Percentiles rank a stretch among this genome's conserved stretches.
Evolutionary conservation across 2,113 vertebrate species (phyloP).

Genomic region (Lucifuga dentata): DNA sequence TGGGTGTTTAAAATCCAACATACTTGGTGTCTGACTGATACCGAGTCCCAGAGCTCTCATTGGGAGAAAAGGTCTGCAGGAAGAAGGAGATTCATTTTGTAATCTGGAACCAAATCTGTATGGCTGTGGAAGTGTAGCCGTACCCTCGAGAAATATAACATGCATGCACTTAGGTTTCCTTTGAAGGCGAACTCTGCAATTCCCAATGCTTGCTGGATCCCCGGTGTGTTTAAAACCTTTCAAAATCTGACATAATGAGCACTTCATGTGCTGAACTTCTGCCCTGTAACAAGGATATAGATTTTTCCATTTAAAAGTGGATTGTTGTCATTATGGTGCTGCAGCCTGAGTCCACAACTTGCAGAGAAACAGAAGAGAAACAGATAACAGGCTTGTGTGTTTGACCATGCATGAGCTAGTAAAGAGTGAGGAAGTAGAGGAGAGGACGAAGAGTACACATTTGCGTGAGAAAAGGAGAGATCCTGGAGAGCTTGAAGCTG

Average conservation of each 20-base stretch:
- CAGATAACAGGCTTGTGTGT: neutral
- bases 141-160: conserved; percentile 14
- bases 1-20: conserved; percentile 6
- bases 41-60: neutral
- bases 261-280: conserved; percentile 34
- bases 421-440: neutral
- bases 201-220: conserved; percentile 25
- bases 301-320: no score
- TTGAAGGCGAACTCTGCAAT: conserved; percentile 16
- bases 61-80: conserved; percentile 7
- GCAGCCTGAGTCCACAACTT: conserved; percentile 13
- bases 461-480: conserved; percentile 6
- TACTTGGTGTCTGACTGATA: conserved; percentile 13
- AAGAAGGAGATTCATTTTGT: conserved; percentile 15
- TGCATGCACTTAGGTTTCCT: conserved; percentile 1
- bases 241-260: conserved; percentile 36
- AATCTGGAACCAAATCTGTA: conserved; percentile 19
- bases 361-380: conserved; percentile 4
- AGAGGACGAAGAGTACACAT: neutral
- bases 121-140: conserved; percentile 1
- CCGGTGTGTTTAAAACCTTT: conserved; percentile 22
- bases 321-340: conserved; percentile 21
- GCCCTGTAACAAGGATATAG: neutral
- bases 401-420: neutral
- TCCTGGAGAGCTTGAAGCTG: conserved; percentile 23